Evolutionary conservation across 2,113 vertebrate genomes (phyloP), one percentile per base, ranked within the genome.

Genomic region (Polypterus senegalus): DNA sequence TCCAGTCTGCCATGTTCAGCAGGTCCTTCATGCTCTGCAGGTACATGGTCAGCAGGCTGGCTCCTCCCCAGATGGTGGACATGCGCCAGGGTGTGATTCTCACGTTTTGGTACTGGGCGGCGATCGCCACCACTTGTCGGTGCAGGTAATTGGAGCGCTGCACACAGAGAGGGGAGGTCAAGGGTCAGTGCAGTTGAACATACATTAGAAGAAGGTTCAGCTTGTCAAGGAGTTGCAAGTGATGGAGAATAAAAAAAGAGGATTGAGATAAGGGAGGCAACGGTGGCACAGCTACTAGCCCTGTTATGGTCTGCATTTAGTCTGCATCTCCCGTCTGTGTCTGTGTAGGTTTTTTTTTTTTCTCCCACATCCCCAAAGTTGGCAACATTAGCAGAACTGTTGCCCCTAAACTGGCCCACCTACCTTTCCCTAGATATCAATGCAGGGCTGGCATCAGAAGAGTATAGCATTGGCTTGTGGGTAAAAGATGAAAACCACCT

Each of bases 31-130:
- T 99, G 74, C 89, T 87, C 76, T 88, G 91, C 9, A 98, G 85
- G 78, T 99, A 99, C 74, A 95, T 98, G 71, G 90, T 86, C 65
- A 99, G 83, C 55, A 99, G 89, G 60, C 96, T 99, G 62, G 96
- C 96, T 4, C 96, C 96, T 0, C 96, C 96, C 96, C 96, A 99
- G 77, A 99, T 99, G 27, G 96, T 99, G 67, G 96, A 86, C 95
- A 95, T 97, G 61, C 93, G 91, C 96, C 96, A 99, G 0, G 93
- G 75, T 0, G 95, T 97, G 72, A 97, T 86, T 5, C 92, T 89
- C 59, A 99, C 92, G 0, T 99, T 99, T 9, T 80, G 66, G 63
- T 97, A 98, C 72, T 86, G 90, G 49, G 63, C 74, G 54, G 91
- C 78, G 64, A 96, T 77, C 69, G 83, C 78, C 27, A 89, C 74